Percentiles rank a stretch among this genome's conserved stretches.
Conservation (phyloP, 2,113 vertebrate species). For the Uropsilus gracilis region DNA sequence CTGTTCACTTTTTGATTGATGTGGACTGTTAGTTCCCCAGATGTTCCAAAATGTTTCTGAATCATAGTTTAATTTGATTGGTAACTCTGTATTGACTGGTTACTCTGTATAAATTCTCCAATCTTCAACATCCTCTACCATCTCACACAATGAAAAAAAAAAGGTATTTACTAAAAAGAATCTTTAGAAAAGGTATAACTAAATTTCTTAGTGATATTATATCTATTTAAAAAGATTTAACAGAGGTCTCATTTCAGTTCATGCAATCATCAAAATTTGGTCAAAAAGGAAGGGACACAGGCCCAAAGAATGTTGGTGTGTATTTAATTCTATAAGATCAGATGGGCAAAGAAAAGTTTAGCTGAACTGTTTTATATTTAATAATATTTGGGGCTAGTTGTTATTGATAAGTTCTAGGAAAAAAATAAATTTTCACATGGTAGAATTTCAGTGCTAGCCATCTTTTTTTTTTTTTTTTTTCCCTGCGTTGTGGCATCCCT, state of each 20-base stretch:
- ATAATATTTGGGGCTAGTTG: not conserved
- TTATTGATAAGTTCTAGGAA: not conserved
- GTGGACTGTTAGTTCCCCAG: not conserved
- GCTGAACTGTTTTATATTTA: not conserved
- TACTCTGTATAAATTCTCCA: not conserved
- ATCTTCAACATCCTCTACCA: not conserved
- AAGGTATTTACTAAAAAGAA: not conserved
- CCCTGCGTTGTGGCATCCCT: not conserved
- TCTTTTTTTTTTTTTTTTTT: not conserved
- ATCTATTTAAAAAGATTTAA: not conserved
- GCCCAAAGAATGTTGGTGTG: not conserved
- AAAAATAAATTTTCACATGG: not conserved
- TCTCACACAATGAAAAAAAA: not conserved
- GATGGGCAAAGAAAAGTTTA: not conserved
- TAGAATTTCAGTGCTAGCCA: not conserved
- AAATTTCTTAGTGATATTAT: not conserved
- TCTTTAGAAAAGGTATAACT: not conserved
- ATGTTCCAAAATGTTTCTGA: not conserved
- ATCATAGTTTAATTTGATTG: not conserved
- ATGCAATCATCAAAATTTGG: not conserved
- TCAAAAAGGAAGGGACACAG: no score
- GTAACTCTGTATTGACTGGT: not conserved
- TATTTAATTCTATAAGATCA: conserved; percentile 26
- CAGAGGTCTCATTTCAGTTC: not conserved
- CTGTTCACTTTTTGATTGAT: not conserved